Percentiles rank a stretch among this genome's conserved stretches.
These are phyloP conservation scores for Thelaira solivaga DNA, from an alignment of 2,888 invertebrate genomes.

Conservation along the genomic window DNA sequence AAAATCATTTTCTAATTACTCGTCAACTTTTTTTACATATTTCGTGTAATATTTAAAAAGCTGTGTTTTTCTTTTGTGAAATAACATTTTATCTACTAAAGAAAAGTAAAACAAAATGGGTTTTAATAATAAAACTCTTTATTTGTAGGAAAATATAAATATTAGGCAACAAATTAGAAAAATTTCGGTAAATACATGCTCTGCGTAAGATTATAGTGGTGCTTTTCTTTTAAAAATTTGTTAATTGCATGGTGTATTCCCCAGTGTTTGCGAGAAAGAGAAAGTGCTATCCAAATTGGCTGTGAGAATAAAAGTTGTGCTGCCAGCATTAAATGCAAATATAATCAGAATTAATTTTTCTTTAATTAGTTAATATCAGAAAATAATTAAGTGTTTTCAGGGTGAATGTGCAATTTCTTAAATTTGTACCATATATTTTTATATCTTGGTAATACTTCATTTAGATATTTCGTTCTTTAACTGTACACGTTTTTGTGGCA, in stretches of 20 bases:
- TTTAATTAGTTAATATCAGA: neutral
- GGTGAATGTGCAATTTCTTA: neutral
- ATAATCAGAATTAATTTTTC: neutral
- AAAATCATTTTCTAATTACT: no score
- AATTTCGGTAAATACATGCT: neutral
- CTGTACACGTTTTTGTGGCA: slow-evolving; percentile 1
- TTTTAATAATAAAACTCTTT: no score
- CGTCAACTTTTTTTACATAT: no score
- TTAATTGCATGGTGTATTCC: neutral
- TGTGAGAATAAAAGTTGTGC: neutral
- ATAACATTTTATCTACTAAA: no score
- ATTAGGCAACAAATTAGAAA: neutral
- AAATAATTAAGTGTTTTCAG: neutral
- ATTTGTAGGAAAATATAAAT: neutral
- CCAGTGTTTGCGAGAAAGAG: neutral
- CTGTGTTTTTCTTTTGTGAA: no score
- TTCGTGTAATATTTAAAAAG: no score
- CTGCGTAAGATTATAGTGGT: neutral
- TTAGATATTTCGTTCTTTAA: neutral
- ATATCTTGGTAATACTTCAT: neutral
- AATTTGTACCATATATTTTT: neutral
- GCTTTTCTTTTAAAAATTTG: neutral
- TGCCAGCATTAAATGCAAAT: neutral
- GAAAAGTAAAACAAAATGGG: no score
- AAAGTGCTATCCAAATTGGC: neutral